A percentile compares a stretch with the other conserved stretches of the same genome.
phyloP scores from a whole-genome alignment of 2,888 invertebrate species.

The Gisinianus flammeolus region DNA sequence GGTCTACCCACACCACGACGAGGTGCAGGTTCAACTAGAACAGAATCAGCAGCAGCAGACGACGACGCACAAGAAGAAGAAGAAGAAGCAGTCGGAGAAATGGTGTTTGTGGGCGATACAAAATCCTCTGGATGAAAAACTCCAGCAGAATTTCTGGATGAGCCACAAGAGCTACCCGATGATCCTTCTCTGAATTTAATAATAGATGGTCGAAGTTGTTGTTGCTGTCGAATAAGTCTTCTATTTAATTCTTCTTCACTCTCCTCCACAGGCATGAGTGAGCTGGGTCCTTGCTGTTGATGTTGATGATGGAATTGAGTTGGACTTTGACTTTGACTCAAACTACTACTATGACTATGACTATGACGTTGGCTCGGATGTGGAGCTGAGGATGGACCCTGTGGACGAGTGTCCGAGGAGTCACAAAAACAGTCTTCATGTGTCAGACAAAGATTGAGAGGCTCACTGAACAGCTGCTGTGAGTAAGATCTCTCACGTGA shows the following conservation, averaged over 20 bases:
- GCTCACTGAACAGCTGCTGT: no score
- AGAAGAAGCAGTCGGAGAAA: no score
- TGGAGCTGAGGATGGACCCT: background rate
- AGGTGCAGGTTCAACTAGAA: no score
- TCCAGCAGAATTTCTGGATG: background rate
- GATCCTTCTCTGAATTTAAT: background rate
- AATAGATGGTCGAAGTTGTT: background rate
- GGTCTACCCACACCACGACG: background rate
- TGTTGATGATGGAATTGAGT: background rate
- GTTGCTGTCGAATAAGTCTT: background rate
- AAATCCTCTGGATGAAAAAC: background rate
- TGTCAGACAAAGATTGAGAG: background rate
- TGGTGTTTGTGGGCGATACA: background rate
- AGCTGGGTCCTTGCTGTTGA: no score
- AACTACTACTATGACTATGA: no score
- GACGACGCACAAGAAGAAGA: no score
- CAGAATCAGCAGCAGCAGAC: no score
- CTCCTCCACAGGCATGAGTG: no score
- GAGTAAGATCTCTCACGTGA: no score
- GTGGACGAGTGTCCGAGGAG: background rate
- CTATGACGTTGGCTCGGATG: background rate
- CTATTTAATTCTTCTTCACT: background rate
- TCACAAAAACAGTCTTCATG: background rate
- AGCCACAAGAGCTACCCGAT: background rate
- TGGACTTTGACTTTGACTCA: background rate